phyloP scores from a whole-genome alignment of 2,113 vertebrate species.

The Bubo scandiacus region DNA sequence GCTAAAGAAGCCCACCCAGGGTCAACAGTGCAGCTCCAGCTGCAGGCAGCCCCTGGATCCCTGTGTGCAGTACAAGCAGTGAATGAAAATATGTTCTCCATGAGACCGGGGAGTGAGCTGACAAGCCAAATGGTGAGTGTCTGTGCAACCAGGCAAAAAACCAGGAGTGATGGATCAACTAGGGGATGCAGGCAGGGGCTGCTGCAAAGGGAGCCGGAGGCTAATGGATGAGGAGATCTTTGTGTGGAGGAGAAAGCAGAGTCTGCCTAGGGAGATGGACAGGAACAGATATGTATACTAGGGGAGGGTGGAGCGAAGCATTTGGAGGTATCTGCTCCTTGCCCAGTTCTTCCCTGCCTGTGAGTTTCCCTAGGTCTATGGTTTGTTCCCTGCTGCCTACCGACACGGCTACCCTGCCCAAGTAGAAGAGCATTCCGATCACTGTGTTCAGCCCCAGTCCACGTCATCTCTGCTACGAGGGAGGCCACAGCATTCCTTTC shows the following conservation, averaged over 20 bases:
- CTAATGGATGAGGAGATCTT: not conserved
- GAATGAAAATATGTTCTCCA: conserved; percentile 75
- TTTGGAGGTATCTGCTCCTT: not conserved
- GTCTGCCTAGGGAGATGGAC: not conserved
- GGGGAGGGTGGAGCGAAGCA: not conserved
- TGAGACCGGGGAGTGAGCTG: conserved; percentile 72
- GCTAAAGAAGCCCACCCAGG: conserved; percentile 73
- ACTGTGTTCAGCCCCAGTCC: not conserved
- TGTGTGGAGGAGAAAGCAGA: not conserved
- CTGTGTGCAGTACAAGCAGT: conserved; percentile 81
- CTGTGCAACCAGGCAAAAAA: not conserved
- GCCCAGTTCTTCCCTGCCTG: not conserved
- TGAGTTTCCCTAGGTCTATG: conserved; percentile 43
- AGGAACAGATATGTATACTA: not conserved
- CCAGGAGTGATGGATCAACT: not conserved
- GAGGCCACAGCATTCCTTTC: not conserved
- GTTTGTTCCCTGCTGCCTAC: conserved; percentile 40
- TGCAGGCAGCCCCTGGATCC: conserved; percentile 77
- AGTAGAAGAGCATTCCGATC: conserved; percentile 30
- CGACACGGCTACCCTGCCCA: conserved; percentile 35
- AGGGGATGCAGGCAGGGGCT: not conserved
- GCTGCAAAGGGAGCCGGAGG: not conserved
- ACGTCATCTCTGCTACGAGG: not conserved
- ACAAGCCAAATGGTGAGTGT: conserved; percentile 62
- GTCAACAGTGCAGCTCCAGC: conserved; percentile 65